Percentiles rank a stretch among this genome's conserved stretches.
Conservation (phyloP, 2,888 invertebrate genomes). For the Opisthograptis luteolata region DNA sequence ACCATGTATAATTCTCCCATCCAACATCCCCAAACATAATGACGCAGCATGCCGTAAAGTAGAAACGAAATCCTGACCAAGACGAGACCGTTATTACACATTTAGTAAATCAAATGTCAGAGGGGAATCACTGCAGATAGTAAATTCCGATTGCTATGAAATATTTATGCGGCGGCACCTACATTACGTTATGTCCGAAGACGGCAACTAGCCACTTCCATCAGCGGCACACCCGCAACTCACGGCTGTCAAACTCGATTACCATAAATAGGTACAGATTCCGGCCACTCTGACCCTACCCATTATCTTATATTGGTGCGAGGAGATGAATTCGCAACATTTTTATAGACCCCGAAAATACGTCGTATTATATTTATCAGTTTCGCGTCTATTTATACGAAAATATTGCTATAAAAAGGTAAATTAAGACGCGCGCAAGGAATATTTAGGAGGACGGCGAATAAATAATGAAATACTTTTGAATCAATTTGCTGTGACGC, state of each 20-base stretch:
- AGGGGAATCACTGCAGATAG: conserved; percentile 34
- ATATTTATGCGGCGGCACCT: conserved; percentile 38
- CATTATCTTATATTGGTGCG: conserved; percentile 60
- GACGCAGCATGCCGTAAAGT: conserved; percentile 19
- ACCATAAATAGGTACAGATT: conserved; percentile 67
- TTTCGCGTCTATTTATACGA: conserved; percentile 41
- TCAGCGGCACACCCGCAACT: conserved; percentile 41
- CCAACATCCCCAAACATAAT: conserved; percentile 21
- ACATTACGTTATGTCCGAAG: conserved; percentile 24
- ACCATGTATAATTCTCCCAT: conserved; percentile 22
- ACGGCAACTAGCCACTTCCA: conserved; percentile 36
- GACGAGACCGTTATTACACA: conserved; percentile 29
- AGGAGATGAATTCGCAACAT: conserved; percentile 61
- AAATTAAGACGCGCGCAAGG: conserved; percentile 35
- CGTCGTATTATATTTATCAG: conserved; percentile 47
- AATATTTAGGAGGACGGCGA: conserved; percentile 31
- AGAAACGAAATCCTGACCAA: conserved; percentile 21
- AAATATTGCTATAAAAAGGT: conserved; percentile 38
- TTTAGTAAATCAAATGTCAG: conserved; percentile 34
- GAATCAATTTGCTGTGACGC: conserved; percentile 36
- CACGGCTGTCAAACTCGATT: conserved; percentile 56
- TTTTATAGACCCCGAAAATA: conserved; percentile 50
- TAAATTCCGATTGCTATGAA: conserved; percentile 41
- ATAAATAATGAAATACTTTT: conserved; percentile 39
- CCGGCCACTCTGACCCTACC: conserved; percentile 57